phyloP scores from a whole-genome alignment of 2,113 vertebrate genomes.

The Chionodraco myersi region DNA sequence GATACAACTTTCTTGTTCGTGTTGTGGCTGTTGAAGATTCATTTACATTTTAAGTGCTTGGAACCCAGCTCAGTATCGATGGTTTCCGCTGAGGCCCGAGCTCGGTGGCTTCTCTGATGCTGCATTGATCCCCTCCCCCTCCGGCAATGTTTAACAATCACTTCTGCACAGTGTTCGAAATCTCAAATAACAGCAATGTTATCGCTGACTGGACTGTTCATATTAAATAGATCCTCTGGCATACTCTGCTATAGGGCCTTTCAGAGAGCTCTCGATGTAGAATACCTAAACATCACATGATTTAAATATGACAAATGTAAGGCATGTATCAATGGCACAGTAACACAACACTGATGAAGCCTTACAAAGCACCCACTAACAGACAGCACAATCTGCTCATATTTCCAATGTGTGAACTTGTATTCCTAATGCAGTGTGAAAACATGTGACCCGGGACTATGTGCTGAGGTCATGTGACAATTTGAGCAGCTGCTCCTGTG shows the following conservation, averaged over 20 bases:
- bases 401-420: slow-evolving; percentile 25
- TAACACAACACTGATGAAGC: slow-evolving; percentile 5
- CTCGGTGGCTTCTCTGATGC: slow-evolving; percentile 49
- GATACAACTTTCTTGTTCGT: slow-evolving; percentile 19
- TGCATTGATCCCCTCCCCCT: slow-evolving; percentile 54
- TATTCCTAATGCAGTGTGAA: slow-evolving; percentile 35
- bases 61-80: slow-evolving; percentile 57
- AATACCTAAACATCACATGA: slow-evolving; percentile 27
- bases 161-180: slow-evolving; percentile 56
- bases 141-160: slow-evolving; percentile 44
- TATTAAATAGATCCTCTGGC: slow-evolving; percentile 19
- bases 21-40: slow-evolving; percentile 48
- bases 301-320: slow-evolving; percentile 24
- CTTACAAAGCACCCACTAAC: slow-evolving; percentile 11
- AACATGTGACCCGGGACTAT: slow-evolving; percentile 15
- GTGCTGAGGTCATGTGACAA: slow-evolving; percentile 51
- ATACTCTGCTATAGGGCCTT: slow-evolving; percentile 7
- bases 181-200: slow-evolving; percentile 36
- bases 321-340: neutral
- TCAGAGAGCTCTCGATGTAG: neutral
- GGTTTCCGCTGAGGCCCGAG: slow-evolving; percentile 38
- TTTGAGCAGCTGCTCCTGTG: slow-evolving; percentile 52
- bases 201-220: slow-evolving; percentile 35
- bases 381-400: neutral
- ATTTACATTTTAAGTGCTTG: slow-evolving; percentile 76